Percentiles rank a stretch among this genome's conserved stretches.
phyloP scores from a whole-genome alignment of 1,140 invertebrate genomes.

The Drosophila nasuta region DNA sequence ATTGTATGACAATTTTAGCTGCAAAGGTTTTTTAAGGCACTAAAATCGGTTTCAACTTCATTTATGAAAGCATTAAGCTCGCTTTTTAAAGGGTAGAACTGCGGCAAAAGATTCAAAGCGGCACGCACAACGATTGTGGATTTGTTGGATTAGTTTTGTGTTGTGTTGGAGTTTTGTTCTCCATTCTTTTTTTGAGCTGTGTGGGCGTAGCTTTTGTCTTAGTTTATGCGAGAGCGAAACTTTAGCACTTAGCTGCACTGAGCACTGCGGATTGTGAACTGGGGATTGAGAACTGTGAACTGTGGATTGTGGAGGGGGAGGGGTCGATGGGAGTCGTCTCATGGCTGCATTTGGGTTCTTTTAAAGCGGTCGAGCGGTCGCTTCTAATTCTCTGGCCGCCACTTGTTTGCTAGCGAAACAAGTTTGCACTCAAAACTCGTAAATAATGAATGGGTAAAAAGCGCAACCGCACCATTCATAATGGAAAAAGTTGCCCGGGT shows the following conservation, averaged over 20 bases:
- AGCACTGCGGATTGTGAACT: slow-evolving; percentile 9
- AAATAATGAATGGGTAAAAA: slow-evolving; percentile 81
- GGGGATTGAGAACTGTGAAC: neutral
- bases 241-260: slow-evolving; percentile 70
- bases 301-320: no score
- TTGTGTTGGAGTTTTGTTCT: neutral
- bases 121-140: slow-evolving; percentile 29
- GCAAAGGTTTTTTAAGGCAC: no score
- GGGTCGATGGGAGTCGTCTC: neutral
- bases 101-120: slow-evolving; percentile 2
- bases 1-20: neutral
- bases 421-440: slow-evolving; percentile 83
- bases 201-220: slow-evolving; percentile 67
- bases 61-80: slow-evolving; percentile 3
- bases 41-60: no score
- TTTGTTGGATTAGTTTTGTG: slow-evolving; percentile 23
- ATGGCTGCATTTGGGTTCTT: slow-evolving; percentile 24
- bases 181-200: slow-evolving; percentile 2
- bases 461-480: slow-evolving; percentile 83
- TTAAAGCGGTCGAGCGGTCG: slow-evolving; percentile 65
- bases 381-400: slow-evolving; percentile 77
- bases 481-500: slow-evolving; percentile 76
- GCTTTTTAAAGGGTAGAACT: neutral
- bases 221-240: slow-evolving; percentile 55
- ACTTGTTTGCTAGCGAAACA: slow-evolving; percentile 78